Conservation (phyloP, 2,797 vertebrate species). For the Haliaeetus vocifer region DNA sequence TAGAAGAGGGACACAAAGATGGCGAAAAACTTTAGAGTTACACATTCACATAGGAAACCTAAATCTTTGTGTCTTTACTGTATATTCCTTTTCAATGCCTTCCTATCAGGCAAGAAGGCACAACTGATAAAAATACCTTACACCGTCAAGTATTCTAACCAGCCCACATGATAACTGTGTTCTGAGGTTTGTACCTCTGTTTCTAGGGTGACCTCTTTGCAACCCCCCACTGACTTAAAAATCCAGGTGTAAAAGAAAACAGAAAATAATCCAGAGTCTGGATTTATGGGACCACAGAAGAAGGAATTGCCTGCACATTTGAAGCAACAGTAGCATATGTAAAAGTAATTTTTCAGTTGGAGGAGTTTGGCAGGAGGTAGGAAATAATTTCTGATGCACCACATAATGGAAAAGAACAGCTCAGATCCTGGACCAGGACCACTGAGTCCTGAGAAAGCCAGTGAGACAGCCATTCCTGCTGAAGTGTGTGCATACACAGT, state of each 20-base stretch:
- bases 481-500: background rate
- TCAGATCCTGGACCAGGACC: background rate
- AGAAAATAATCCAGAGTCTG: background rate
- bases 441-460: background rate
- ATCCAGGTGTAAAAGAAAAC: background rate
- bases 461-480: background rate
- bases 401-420: background rate
- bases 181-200: background rate
- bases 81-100: background rate
- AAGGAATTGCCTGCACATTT: background rate
- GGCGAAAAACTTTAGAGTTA: background rate
- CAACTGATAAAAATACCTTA: background rate
- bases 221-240: background rate
- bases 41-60: background rate
- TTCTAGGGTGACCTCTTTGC: background rate
- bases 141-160: background rate
- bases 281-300: background rate
- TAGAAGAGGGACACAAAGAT: background rate
- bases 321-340: background rate
- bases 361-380: background rate
- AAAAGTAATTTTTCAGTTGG: conserved; percentile 22
- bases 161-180: background rate
- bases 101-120: background rate
- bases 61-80: background rate
- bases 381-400: background rate